These are phyloP conservation scores for Amiota mariae DNA, from an alignment of 2,888 invertebrate genomes.

Conservation along the genomic window DNA sequence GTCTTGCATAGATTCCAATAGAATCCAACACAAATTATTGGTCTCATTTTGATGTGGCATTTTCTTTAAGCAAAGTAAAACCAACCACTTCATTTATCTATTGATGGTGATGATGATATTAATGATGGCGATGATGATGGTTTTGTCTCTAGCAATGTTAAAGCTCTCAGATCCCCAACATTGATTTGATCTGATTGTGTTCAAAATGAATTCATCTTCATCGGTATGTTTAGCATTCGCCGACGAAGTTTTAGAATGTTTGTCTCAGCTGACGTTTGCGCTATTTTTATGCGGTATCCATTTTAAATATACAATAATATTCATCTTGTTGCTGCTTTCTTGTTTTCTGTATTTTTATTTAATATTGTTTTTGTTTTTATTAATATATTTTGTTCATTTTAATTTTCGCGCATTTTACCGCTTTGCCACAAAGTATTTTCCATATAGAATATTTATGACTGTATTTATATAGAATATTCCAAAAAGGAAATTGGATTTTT, in stretches of 20 bases:
- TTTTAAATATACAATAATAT: background rate
- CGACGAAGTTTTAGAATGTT: background rate
- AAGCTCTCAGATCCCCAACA: too few species aligned
- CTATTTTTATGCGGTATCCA: constrained; percentile 14
- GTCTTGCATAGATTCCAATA: too few species aligned
- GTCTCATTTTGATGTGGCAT: constrained; percentile 1
- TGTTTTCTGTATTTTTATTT: background rate
- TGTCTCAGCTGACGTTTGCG: constrained; percentile 24
- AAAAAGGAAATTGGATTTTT: background rate
- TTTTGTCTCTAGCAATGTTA: background rate
- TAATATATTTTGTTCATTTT: background rate
- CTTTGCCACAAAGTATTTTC: constrained; percentile 6
- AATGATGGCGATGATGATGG: background rate
- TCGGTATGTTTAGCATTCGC: background rate
- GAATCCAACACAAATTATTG: too few species aligned
- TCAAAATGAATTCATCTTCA: constrained; percentile 6
- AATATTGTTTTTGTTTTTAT: background rate
- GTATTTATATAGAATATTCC: background rate
- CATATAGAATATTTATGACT: background rate
- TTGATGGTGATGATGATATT: background rate
- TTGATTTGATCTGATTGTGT: too few species aligned
- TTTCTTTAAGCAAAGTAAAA: background rate
- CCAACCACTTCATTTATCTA: background rate
- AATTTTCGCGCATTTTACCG: background rate
- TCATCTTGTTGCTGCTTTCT: background rate